Evolutionary conservation across 2,113 vertebrate genomes (phyloP), one percentile per base, ranked within the genome.

Genomic region (Poicephalus gulielmi): DNA sequence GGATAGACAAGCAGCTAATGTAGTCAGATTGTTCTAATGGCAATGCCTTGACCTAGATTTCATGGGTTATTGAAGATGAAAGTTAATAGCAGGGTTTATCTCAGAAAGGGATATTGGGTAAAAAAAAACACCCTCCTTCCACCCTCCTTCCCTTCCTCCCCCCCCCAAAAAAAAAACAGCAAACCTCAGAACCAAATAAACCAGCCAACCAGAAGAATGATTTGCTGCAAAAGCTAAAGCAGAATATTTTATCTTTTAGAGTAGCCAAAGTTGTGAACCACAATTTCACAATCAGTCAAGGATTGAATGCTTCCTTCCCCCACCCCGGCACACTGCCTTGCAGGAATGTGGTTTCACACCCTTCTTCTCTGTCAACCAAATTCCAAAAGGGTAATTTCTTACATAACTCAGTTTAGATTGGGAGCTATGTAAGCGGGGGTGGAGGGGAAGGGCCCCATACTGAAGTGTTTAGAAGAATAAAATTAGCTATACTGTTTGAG

Each of bases 11-110:
- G 85, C 87, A 83, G 94, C 73, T 95, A 74, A 88, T 71, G 50
- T 55, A 52, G 64, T 89, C 77, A 81, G 87, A 86, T 94, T 66
- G 82, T 93, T 93, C 88, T 94, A 88, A 94, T 86, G 88, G 95
- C 91, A 50, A 44, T 20, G 47, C 70, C 59, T 95, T 95, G 97
- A 90, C 92, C 95, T 93, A 93, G 60, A 95, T 97, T 96, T 95
- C 80, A 22, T 70, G 91, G 93, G 91, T 91, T 92, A 63, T 43
- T 95, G 92, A 82, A 84, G 88, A 74, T 70, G 76, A 35, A 83
- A 91, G 59, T 80, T 75, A 88, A 60, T 64, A 87, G 52, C 5
- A 8, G 59, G 43, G 47, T 88, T 86, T 1, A 0, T 83, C 64
- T 92, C 60, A 14, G 68, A 55, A 81, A 39, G 37, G 16, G 24